Evolutionary conservation across 2,113 vertebrate species (phyloP).

Genomic region (Neoarius graeffei): DNA sequence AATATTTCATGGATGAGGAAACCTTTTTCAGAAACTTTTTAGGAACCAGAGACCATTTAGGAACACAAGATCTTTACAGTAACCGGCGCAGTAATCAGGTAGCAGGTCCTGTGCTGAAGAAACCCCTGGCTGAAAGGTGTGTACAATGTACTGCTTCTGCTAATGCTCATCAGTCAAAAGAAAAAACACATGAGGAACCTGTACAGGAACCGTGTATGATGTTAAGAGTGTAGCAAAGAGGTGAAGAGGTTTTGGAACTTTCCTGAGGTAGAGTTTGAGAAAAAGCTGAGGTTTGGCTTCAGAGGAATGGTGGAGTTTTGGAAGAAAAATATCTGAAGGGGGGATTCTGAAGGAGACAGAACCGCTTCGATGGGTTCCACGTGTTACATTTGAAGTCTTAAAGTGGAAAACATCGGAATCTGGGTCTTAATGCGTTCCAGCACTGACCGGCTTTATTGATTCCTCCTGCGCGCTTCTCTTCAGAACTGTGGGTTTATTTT

Average conservation of each 20-base stretch:
- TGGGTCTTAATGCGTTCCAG: slow-evolving; percentile 48
- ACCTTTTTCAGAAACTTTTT: background rate
- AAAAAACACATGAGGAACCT: background rate
- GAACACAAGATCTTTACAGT: background rate
- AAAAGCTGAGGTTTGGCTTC: background rate
- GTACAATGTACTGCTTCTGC: background rate
- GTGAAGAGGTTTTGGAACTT: background rate
- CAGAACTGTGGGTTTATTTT: slow-evolving; percentile 1
- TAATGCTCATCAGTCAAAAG: background rate
- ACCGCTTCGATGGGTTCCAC: slow-evolving; percentile 39
- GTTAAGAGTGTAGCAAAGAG: too few relatives aligned
- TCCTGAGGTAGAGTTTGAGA: background rate
- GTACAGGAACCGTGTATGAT: background rate
- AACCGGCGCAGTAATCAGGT: background rate
- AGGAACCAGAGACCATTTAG: background rate
- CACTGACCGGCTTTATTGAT: slow-evolving; percentile 36
- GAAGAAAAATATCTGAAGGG: background rate
- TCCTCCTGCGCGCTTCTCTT: slow-evolving; percentile 48
- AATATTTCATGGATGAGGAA: background rate
- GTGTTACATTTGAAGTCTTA: slow-evolving; percentile 53
- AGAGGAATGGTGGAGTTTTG: background rate
- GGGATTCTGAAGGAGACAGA: background rate
- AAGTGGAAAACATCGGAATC: slow-evolving; percentile 46
- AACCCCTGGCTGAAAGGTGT: background rate
- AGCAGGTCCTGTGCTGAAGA: background rate